A percentile compares a stretch with the other conserved stretches of the same genome.
Evolutionary conservation across 2,888 invertebrate genomes (phyloP).

Genomic region (Micoletzkya japonica): DNA sequence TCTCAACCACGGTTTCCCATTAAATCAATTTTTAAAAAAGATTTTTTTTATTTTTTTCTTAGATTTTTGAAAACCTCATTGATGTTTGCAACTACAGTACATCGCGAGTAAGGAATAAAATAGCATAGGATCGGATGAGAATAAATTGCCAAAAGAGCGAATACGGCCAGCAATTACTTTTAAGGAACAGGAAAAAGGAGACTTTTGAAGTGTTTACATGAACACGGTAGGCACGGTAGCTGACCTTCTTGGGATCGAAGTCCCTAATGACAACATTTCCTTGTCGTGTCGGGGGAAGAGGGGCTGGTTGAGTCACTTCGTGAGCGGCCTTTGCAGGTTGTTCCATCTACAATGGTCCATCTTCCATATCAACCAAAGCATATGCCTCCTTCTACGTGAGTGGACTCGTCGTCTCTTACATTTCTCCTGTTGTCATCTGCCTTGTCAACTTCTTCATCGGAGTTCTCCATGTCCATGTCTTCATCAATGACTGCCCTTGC

Average conservation of each 20-base stretch:
- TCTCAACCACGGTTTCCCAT: no score
- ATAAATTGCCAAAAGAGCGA: no score
- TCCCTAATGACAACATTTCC: constrained; percentile 72
- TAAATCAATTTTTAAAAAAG: no score
- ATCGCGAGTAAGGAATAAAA: no score
- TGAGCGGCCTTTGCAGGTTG: constrained; percentile 24
- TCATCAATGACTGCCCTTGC: constrained; percentile 34
- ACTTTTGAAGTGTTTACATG: no score
- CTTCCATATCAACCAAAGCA: constrained; percentile 76
- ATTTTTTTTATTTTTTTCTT: no score
- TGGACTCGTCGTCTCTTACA: neutral
- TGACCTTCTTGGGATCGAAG: constrained; percentile 88
- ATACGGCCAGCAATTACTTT: no score
- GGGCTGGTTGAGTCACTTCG: constrained; percentile 64
- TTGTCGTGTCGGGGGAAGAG: constrained; percentile 69
- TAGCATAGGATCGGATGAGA: no score
- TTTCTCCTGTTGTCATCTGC: constrained; percentile 42
- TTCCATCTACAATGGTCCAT: constrained; percentile 18
- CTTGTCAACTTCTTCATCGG: constrained; percentile 52
- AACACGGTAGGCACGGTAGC: neutral
- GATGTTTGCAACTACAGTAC: no score
- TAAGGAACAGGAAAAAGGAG: no score
- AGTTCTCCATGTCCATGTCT: constrained; percentile 60
- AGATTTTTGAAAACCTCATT: no score
- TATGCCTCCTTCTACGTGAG: neutral